Conservation (phyloP, 2,797 vertebrate species). For the Pygocentrus nattereri region DNA sequence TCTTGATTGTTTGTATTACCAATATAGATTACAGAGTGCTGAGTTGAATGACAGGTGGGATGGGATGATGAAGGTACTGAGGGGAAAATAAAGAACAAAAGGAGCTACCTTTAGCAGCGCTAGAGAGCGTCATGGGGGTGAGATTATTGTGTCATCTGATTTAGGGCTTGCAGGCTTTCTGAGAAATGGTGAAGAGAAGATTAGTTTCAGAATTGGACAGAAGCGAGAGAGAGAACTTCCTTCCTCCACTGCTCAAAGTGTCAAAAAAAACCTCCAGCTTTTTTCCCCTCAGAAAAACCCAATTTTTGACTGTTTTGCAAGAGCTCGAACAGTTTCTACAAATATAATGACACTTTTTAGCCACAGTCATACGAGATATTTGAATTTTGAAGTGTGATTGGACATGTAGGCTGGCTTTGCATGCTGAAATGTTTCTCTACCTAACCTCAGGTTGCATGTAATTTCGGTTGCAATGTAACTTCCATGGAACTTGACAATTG, state of each 20-base stretch:
- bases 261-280: too few relatives aligned
- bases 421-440: neutral
- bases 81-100: constrained; percentile 45
- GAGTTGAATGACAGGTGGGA: neutral
- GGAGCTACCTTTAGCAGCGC: constrained; percentile 74
- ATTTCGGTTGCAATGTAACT: too few relatives aligned
- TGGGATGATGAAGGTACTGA: constrained; percentile 18
- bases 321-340: too few relatives aligned
- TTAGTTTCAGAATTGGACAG: constrained; percentile 61
- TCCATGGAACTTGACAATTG: too few relatives aligned
- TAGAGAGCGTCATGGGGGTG: constrained; percentile 73
- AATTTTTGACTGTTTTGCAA: too few relatives aligned
- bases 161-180: constrained; percentile 83
- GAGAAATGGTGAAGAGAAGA: constrained; percentile 76
- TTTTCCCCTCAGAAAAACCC: too few relatives aligned
- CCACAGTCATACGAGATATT: too few relatives aligned
- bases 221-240: neutral
- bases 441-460: too few relatives aligned
- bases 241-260: neutral
- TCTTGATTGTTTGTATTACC: neutral
- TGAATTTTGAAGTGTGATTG: too few relatives aligned
- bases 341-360: too few relatives aligned
- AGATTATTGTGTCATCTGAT: constrained; percentile 79
- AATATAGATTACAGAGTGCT: neutral
- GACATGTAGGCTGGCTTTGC: neutral